These are phyloP conservation scores for Entomyzon cyanotis DNA, from an alignment of 2,113 vertebrate genomes.

Conservation along the genomic window DNA sequence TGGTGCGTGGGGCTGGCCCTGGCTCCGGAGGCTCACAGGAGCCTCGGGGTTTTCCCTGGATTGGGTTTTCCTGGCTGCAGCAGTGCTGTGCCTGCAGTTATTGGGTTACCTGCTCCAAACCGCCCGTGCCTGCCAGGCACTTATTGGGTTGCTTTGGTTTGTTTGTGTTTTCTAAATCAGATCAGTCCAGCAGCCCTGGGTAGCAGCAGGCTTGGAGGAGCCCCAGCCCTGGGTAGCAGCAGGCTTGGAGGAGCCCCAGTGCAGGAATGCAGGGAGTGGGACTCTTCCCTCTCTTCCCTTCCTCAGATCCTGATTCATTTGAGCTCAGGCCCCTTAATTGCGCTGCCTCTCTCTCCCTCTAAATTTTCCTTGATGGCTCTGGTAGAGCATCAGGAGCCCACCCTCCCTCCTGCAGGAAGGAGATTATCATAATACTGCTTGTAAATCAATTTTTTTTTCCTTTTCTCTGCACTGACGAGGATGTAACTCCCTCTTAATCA, in stretches of 20 bases:
- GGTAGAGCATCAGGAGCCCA: conserved; percentile 30
- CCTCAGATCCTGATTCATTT: conserved; percentile 45
- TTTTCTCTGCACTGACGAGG: conserved; percentile 61
- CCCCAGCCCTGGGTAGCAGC: background rate
- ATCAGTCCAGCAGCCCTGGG: background rate
- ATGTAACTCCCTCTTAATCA: conserved; percentile 75
- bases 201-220: background rate
- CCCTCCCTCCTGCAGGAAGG: conserved; percentile 61
- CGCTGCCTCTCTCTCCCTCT: background rate
- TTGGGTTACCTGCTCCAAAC: conserved; percentile 37
- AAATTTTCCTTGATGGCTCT: conserved; percentile 48
- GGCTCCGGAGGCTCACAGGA: background rate
- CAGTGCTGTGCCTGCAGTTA: background rate
- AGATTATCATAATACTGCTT: conserved; percentile 72
- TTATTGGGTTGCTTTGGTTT: background rate
- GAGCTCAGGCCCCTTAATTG: conserved; percentile 61
- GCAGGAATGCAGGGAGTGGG: background rate
- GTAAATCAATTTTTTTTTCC: conserved; percentile 70
- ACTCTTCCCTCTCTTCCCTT: background rate
- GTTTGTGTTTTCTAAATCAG: conserved; percentile 21
- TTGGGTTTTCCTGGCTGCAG: background rate
- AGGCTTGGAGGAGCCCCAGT: background rate
- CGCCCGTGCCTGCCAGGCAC: background rate
- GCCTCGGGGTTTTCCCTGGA: background rate
- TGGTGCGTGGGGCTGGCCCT: background rate